Conservation (phyloP, 2,797 vertebrate species). For the Neopelma chrysocephalum region DNA sequence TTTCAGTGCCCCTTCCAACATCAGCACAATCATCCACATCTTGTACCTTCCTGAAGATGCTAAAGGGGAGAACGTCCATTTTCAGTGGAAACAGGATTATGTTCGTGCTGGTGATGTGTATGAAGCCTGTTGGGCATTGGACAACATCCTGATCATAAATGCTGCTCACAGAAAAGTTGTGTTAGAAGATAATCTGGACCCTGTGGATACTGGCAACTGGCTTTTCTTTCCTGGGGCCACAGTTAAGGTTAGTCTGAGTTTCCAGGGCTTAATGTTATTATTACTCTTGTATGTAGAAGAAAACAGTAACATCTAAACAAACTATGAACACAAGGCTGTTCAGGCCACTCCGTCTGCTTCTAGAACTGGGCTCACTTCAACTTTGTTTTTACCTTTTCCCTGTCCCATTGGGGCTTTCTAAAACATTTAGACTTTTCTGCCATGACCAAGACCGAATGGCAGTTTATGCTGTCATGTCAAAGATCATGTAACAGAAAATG, state of each 20-base stretch:
- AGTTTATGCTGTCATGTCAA: not conserved
- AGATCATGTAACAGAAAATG: constrained; percentile 24
- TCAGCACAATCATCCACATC: constrained; percentile 92
- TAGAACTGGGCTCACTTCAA: not conserved
- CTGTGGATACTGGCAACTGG: constrained; percentile 96
- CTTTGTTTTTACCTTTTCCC: not conserved
- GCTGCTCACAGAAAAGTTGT: constrained; percentile 87
- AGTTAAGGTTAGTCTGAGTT: constrained; percentile 85
- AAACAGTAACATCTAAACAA: not conserved
- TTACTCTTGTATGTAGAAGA: not conserved
- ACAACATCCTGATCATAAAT: constrained; percentile 93
- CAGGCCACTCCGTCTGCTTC: not conserved
- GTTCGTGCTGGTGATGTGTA: constrained; percentile 87
- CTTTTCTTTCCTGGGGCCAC: constrained; percentile 98
- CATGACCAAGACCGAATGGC: not conserved
- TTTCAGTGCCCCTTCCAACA: constrained; percentile 90
- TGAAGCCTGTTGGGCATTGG: constrained; percentile 96
- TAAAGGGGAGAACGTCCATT: constrained; percentile 82
- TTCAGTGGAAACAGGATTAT: constrained; percentile 93
- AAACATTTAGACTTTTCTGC: constrained; percentile 13
- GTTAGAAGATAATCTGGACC: constrained; percentile 95
- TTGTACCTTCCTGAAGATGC: constrained; percentile 86
- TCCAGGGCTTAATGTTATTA: not conserved
- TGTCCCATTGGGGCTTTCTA: not conserved
- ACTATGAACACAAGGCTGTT: not conserved